These are phyloP conservation scores for Sesia apiformis DNA, from an alignment of 2,888 invertebrate genomes.

Conservation along the genomic window DNA sequence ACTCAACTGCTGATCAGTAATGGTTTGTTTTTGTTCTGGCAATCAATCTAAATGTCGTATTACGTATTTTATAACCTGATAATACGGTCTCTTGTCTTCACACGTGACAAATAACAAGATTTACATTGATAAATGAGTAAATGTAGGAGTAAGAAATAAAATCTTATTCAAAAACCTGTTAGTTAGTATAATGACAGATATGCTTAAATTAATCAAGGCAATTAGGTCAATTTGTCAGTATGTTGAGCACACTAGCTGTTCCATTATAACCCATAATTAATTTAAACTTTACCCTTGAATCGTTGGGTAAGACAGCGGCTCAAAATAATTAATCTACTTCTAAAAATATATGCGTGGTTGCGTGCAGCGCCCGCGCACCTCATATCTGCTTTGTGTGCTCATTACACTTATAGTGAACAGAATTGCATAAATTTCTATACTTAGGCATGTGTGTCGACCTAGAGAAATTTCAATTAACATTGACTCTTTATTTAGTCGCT, in stretches of 20 bases:
- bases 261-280: constrained; percentile 11
- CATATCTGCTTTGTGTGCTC: too few species aligned
- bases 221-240: constrained; percentile 3
- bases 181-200: not conserved
- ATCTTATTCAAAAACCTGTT: too few species aligned
- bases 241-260: constrained; percentile 2
- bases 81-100: not conserved
- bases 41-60: not conserved
- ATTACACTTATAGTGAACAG: too few species aligned
- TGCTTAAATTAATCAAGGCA: not conserved
- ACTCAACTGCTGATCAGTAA: constrained; percentile 62
- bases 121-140: too few species aligned
- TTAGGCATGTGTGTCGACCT: too few species aligned
- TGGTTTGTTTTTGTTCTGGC: constrained; percentile 3
- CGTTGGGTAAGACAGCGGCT: constrained; percentile 30
- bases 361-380: constrained; percentile 24
- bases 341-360: constrained; percentile 41
- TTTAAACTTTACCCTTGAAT: constrained; percentile 43
- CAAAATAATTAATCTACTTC: constrained; percentile 43
- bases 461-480: too few species aligned
- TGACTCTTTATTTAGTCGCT: too few species aligned
- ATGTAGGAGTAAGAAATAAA: too few species aligned
- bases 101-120: too few species aligned
- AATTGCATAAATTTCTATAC: too few species aligned
- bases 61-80: not conserved